Evolutionary conservation across 1,140 invertebrate genomes (phyloP), one percentile per base, ranked within the genome.

Genomic region (Drosophila watanabei): DNA sequence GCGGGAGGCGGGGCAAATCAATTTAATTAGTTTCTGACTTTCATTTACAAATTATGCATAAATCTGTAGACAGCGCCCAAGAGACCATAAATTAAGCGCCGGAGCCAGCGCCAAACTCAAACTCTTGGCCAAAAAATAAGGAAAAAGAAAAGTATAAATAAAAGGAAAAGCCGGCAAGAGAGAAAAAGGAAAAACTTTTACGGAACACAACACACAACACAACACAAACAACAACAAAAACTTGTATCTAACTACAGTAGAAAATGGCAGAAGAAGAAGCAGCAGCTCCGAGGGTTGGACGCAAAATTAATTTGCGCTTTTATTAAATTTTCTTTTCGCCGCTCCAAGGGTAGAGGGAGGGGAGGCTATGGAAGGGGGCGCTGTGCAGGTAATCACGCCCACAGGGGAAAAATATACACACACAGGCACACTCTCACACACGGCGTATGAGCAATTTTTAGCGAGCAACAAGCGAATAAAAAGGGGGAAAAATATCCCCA

Each of bases 31-130:
- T 88, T 88, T 88, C 81, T 88, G 85, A 88, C 85, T 89, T 88
- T 88, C 85, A 89, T 88, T 88, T 88, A 88, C 85, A 88, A 88
- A 88, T 88, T 89, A 88, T 88, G 85, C 85, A 88, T 88, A 88
- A 88, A 88, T 88, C 85, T 88, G 85, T 89, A 88, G 85, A 88
- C 85, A 88, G 85, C 85, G 70, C 85, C 85, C 85, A 73, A 79
- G 85, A 88, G 85, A 88, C 85, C 85, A 88, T 88, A 88, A 88
- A 88, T 88, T 89, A 88, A 84, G 85, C 85, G 79, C 78, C 75
- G 70, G 77, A 60, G 61, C 72, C 64, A 65, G 78, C 59, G 61
- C 68, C 75, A 69, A 83, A 79, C 82, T 78, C 76, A 78, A 84
- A 66, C 75, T 78, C 68, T 49, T 77, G 46, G 64, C 57, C 75